Percentiles rank a stretch among this genome's conserved stretches.
phyloP scores from a whole-genome alignment of 2,797 vertebrate genomes.

The Macrochelys suwanniensis region DNA sequence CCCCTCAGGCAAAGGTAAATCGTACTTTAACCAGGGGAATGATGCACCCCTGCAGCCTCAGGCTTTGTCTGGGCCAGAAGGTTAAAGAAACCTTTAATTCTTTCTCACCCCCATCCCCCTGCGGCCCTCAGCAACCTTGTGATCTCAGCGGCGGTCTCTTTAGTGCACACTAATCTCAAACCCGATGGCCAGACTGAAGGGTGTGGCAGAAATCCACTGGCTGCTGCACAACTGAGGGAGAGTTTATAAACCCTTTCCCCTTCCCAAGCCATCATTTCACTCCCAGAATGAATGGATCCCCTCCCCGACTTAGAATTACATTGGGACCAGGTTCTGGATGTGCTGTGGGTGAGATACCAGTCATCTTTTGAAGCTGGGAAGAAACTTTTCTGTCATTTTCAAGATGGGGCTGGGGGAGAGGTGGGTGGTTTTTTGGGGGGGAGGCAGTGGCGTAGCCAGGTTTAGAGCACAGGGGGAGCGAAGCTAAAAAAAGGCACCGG shows the following conservation, averaged over 20 bases:
- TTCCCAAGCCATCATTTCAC: not conserved
- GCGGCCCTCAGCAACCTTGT: not conserved
- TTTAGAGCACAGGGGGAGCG: too few relatives aligned
- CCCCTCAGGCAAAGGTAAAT: too few relatives aligned
- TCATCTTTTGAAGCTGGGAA: not conserved
- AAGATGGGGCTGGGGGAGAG: too few relatives aligned
- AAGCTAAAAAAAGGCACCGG: too few relatives aligned
- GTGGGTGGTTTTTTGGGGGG: too few relatives aligned
- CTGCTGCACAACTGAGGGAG: not conserved
- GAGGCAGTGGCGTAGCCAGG: too few relatives aligned
- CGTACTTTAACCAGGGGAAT: too few relatives aligned
- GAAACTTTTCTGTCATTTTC: not conserved
- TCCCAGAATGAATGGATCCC: not conserved
- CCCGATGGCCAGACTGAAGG: not conserved
- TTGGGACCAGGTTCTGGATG: not conserved
- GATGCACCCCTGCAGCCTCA: too few relatives aligned
- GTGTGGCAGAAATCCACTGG: not conserved
- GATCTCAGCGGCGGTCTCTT: not conserved
- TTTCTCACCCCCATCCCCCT: too few relatives aligned
- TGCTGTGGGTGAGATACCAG: not conserved
- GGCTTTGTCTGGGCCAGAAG: too few relatives aligned
- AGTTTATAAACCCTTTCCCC: not conserved
- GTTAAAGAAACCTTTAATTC: too few relatives aligned
- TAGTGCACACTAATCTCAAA: not conserved
- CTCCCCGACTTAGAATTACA: not conserved